Conservation (phyloP, 2,888 invertebrate species). For the Elaeidobius kamerunicus region DNA sequence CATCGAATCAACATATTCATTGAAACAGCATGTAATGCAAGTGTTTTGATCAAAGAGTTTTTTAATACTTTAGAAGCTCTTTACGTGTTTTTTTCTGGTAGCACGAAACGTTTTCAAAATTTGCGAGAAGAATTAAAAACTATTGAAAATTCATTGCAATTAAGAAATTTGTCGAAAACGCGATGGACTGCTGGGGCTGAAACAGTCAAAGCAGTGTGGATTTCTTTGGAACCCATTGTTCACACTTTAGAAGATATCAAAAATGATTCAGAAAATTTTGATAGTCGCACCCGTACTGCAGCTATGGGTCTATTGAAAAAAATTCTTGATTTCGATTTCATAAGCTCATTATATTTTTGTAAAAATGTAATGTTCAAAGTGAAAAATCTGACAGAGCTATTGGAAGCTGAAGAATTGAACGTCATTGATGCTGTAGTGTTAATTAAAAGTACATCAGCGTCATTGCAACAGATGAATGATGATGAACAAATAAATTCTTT, state of each 20-base stretch:
- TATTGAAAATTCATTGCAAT: slow-evolving; percentile 3
- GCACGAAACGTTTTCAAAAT: slow-evolving; percentile 12
- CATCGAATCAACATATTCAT: background rate
- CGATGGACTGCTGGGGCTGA: slow-evolving; percentile 11
- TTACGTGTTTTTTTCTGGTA: slow-evolving; percentile 14
- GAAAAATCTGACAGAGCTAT: background rate
- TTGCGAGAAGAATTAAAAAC: slow-evolving; percentile 2
- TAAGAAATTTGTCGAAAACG: slow-evolving; percentile 12
- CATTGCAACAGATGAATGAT: background rate
- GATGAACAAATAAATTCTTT: background rate
- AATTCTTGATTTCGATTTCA: background rate
- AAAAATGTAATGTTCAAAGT: slow-evolving; percentile 2
- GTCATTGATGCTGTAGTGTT: background rate
- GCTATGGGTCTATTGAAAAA: background rate
- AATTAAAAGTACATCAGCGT: background rate
- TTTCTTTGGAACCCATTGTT: background rate
- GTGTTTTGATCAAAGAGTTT: slow-evolving; percentile 1
- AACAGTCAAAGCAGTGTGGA: slow-evolving; percentile 2
- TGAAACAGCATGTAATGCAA: slow-evolving; percentile 8
- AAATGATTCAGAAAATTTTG: too few relatives aligned
- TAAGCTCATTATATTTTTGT: background rate
- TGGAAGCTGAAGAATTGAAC: background rate
- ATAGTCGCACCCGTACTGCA: background rate
- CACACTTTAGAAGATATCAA: slow-evolving; percentile 3
- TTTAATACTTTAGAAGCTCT: slow-evolving; percentile 11